A percentile compares a stretch with the other conserved stretches of the same genome.
Conservation (phyloP, 2,888 invertebrate species). For the Drosophila heteroneura region DNA sequence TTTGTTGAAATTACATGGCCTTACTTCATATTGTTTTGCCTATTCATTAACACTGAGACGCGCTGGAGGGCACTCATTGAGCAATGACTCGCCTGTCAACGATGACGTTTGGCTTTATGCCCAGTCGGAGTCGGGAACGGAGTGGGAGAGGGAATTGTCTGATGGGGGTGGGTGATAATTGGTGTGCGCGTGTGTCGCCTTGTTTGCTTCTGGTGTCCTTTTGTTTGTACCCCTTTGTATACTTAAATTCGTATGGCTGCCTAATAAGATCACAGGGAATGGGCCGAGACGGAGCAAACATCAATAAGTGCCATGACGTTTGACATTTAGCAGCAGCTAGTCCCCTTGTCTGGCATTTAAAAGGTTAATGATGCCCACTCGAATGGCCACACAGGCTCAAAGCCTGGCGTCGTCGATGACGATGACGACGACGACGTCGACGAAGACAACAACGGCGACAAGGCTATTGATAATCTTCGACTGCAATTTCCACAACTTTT, state of each 20-base stretch:
- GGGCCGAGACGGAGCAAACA: constrained; percentile 54
- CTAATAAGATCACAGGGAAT: constrained; percentile 70
- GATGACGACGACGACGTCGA: constrained; percentile 3
- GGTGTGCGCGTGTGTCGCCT: constrained; percentile 59
- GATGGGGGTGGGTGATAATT: constrained; percentile 73
- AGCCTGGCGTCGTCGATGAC: constrained; percentile 31
- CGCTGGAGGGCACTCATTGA: constrained; percentile 46
- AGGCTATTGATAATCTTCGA: constrained; percentile 51
- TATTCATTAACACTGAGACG: constrained; percentile 64
- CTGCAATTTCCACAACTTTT: constrained; percentile 54
- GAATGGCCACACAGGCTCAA: constrained; percentile 68
- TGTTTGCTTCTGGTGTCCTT: constrained; percentile 50
- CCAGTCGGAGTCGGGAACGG: not conserved
- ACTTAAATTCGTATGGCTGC: constrained; percentile 33
- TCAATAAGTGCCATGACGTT: constrained; percentile 72
- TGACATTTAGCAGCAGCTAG: constrained; percentile 58
- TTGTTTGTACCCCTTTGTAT: constrained; percentile 57
- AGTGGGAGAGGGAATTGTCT: not conserved
- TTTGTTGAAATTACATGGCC: constrained; percentile 57
- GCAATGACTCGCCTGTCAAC: constrained; percentile 72
- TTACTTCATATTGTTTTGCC: constrained; percentile 59
- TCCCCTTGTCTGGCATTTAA: constrained; percentile 49
- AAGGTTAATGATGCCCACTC: constrained; percentile 77
- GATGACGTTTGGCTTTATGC: constrained; percentile 71
- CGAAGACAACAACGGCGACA: constrained; percentile 17